Evolutionary conservation across 2,113 vertebrate genomes (phyloP).

Genomic region (Ochotona princeps): DNA sequence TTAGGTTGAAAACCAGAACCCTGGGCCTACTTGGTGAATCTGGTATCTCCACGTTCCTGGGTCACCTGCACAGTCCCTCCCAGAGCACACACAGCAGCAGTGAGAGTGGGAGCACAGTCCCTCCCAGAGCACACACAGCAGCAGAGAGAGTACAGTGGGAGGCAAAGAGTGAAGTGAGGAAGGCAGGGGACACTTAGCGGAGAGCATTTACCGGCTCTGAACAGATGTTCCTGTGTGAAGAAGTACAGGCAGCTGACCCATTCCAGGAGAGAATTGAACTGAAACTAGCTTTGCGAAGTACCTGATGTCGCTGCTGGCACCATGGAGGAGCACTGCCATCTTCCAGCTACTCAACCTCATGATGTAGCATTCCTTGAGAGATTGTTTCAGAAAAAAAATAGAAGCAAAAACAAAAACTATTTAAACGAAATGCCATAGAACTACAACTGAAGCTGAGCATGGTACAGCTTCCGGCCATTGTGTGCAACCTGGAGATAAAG

Average conservation of each 20-base stretch:
- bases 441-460: neutral
- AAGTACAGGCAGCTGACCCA: too few relatives aligned
- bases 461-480: neutral
- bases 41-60: neutral
- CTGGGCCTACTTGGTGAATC: neutral
- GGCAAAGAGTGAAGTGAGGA: neutral
- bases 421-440: neutral
- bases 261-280: too few relatives aligned
- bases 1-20: neutral
- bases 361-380: neutral
- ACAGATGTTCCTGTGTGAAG: too few relatives aligned
- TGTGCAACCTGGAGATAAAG: neutral
- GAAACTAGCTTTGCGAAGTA: too few relatives aligned
- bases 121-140: neutral
- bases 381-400: neutral
- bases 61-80: neutral
- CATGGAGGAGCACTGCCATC: too few relatives aligned
- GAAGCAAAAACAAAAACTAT: too few relatives aligned
- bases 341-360: too few relatives aligned
- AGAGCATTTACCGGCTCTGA: neutral
- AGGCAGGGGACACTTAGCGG: neutral
- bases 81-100: neutral
- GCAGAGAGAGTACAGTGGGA: accelerated
- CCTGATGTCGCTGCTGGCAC: too few relatives aligned
- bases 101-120: neutral